Percentiles rank a stretch among this genome's conserved stretches.
Conservation (phyloP, 1,140 invertebrate genomes). For the Drosophila varians region DNA sequence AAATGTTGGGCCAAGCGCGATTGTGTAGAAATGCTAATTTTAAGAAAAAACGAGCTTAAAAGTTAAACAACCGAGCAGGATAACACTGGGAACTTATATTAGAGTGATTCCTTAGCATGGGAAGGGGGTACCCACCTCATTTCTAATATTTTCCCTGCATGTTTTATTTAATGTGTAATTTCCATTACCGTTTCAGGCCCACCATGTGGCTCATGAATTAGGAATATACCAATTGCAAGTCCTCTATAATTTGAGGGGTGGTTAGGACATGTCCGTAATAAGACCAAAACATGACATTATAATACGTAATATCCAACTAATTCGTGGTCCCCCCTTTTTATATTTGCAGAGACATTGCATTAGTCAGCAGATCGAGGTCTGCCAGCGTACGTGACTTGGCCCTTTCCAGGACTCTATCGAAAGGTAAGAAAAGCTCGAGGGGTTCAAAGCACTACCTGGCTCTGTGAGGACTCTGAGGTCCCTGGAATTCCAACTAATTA, state of each 20-base stretch:
- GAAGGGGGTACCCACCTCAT: not conserved
- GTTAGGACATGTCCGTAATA: constrained; percentile 17
- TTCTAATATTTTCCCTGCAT: constrained; percentile 22
- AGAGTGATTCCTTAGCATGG: not conserved
- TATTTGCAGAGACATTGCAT: constrained; percentile 44
- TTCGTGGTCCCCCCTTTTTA: constrained; percentile 12
- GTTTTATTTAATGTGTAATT: constrained; percentile 39
- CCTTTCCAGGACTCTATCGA: constrained; percentile 38
- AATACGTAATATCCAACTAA: constrained; percentile 40
- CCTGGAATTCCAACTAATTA: constrained; percentile 35
- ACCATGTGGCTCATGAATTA: constrained; percentile 28
- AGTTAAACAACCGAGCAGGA: not conserved
- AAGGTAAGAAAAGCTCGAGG: constrained; percentile 11
- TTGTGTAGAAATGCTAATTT: not conserved
- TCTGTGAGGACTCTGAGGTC: not conserved
- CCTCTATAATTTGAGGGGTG: constrained; percentile 26
- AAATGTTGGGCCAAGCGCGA: not conserved
- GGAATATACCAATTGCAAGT: constrained; percentile 15
- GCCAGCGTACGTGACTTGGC: constrained; percentile 28
- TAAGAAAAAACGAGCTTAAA: not conserved
- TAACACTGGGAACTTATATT: too few relatives aligned
- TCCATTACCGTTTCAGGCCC: constrained; percentile 24
- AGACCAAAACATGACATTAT: constrained; percentile 42
- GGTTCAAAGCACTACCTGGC: not conserved
- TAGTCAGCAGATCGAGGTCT: constrained; percentile 41